Conservation (phyloP, 1,140 invertebrate genomes). For the Leucophenga varia region DNA sequence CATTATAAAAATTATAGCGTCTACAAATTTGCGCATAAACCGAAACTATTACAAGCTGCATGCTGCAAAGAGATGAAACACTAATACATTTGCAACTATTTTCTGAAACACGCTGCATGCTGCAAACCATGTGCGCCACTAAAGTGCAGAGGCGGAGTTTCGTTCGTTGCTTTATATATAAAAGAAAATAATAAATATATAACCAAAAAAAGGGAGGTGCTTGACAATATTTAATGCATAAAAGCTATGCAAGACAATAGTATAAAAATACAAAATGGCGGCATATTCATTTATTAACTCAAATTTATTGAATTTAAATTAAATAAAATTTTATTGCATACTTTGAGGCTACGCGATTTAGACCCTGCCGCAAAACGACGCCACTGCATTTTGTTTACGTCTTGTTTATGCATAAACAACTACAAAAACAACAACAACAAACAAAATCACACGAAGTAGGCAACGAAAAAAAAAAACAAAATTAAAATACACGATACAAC, state of each 20-base stretch:
- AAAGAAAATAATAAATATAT: slow-evolving; percentile 20
- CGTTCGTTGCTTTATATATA: slow-evolving; percentile 19
- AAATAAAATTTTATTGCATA: too few relatives aligned
- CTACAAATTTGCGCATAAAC: too few relatives aligned
- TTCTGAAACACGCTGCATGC: slow-evolving; percentile 23
- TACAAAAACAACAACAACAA: slow-evolving; percentile 28
- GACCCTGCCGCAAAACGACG: slow-evolving; percentile 21
- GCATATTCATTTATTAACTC: too few relatives aligned
- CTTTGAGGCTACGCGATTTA: too few relatives aligned
- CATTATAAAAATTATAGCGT: too few relatives aligned
- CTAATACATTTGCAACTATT: slow-evolving; percentile 35
- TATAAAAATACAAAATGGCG: slow-evolving; percentile 36
- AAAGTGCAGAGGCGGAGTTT: slow-evolving; percentile 47
- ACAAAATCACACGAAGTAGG: too few relatives aligned
- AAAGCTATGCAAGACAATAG: slow-evolving; percentile 4
- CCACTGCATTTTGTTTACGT: slow-evolving; percentile 51
- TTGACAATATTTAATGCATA: slow-evolving; percentile 8
- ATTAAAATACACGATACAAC: slow-evolving; percentile 35
- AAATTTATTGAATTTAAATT: too few relatives aligned
- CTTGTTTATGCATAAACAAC: slow-evolving; percentile 39
- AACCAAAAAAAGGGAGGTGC: slow-evolving; percentile 35
- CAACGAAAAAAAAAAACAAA: too few relatives aligned
- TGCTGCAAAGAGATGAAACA: slow-evolving; percentile 29
- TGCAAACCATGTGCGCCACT: slow-evolving; percentile 21
- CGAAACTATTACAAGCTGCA: too few relatives aligned